These are phyloP conservation scores for Tholera decimalis DNA, from an alignment of 2,888 invertebrate genomes.

Conservation along the genomic window DNA sequence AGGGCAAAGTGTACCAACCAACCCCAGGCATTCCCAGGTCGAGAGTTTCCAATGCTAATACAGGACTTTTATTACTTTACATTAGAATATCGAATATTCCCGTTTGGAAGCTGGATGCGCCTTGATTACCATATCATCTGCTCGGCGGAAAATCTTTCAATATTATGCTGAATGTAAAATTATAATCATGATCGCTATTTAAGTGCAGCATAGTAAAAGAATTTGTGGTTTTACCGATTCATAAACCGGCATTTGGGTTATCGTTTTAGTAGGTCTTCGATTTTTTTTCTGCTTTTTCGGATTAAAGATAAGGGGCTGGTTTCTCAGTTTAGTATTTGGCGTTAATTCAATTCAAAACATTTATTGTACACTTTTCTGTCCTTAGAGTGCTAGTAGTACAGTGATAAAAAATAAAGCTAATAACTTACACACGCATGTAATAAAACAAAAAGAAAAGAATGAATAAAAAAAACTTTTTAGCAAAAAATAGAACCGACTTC, in stretches of 20 bases:
- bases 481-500: too few relatives aligned
- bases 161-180: slow-evolving; percentile 55
- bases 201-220: neutral
- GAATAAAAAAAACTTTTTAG: too few relatives aligned
- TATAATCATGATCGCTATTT: slow-evolving; percentile 49
- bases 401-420: too few relatives aligned
- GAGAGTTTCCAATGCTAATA: slow-evolving; percentile 66
- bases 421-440: too few relatives aligned
- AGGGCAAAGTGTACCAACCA: slow-evolving; percentile 50
- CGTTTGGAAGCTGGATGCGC: slow-evolving; percentile 71
- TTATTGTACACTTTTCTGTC: neutral
- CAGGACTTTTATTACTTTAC: slow-evolving; percentile 80
- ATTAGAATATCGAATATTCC: slow-evolving; percentile 84
- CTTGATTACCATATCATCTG: slow-evolving; percentile 78
- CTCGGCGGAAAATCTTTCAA: slow-evolving; percentile 53
- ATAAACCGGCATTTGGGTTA: neutral
- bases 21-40: slow-evolving; percentile 60
- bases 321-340: too few relatives aligned
- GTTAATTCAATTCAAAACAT: too few relatives aligned
- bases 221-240: neutral
- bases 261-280: neutral
- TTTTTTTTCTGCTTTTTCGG: neutral
- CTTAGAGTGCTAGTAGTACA: too few relatives aligned
- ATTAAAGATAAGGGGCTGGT: neutral
- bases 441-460: neutral